Conservation (phyloP, 2,797 vertebrate species). For the Chaetodon trifasciatus region DNA sequence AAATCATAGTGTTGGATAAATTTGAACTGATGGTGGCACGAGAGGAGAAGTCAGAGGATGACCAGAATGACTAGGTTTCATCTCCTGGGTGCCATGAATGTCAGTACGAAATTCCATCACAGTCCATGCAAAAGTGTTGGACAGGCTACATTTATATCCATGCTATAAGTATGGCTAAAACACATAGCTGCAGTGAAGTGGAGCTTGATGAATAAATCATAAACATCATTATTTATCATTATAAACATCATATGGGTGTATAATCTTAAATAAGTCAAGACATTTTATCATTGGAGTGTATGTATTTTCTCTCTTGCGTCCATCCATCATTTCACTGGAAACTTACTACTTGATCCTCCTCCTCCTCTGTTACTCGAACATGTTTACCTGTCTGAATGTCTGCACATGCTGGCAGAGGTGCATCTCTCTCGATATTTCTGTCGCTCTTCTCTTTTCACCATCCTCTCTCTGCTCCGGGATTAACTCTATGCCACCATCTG, state of each 20-base stretch:
- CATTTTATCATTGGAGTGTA: background rate
- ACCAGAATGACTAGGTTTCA: background rate
- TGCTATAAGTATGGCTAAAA: background rate
- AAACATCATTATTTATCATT: background rate
- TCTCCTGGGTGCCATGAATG: background rate
- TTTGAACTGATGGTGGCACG: background rate
- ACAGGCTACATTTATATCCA: background rate
- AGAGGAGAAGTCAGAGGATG: background rate
- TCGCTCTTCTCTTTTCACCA: slow-evolving; percentile 15
- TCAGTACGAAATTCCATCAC: background rate
- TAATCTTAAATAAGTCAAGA: background rate
- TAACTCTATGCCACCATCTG: slow-evolving; percentile 55
- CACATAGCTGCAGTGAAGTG: background rate
- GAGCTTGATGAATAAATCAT: background rate
- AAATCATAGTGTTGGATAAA: no score
- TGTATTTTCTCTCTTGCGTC: background rate
- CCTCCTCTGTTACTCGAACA: slow-evolving; percentile 9
- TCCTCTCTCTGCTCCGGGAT: slow-evolving; percentile 18
- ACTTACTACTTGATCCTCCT: slow-evolving; percentile 1
- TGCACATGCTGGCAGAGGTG: slow-evolving; percentile 17
- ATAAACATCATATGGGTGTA: background rate
- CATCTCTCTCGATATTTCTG: background rate
- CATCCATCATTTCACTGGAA: slow-evolving; percentile 14
- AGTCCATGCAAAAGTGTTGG: background rate
- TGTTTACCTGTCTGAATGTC: slow-evolving; percentile 22